Evolutionary conservation across 2,797 vertebrate genomes (phyloP), one percentile per base, ranked within the genome.

Genomic region (Anguilla obscura): DNA sequence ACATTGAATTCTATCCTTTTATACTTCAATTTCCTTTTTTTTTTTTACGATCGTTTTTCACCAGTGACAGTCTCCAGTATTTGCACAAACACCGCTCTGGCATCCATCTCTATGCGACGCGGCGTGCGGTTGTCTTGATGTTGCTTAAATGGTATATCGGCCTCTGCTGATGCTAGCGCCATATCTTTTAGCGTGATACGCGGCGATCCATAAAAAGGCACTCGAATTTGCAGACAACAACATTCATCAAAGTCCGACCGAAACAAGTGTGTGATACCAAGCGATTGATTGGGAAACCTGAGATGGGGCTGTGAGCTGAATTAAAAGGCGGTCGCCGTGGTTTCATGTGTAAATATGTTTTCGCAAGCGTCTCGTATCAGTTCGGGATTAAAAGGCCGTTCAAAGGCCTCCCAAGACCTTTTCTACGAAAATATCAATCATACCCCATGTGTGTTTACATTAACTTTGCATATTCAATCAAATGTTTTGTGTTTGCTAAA

Each of bases 181-280:
- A 18, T 79, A 79, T 79, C 30, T 79, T 71, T 33, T 79, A 21
- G 40, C 33, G 3, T 40, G 74, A 79, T 79, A 79, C 40, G 74
- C 74, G 3, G 74, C 74, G 74, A 79, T 79, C 74, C 74, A 79
- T 79, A 79, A 79, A 79, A 79, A 40, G 40, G 74, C 74, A 40
- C 74, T 79, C 30, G 30, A 12, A 79, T 79, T 79, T 40, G 33
- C 74, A 79, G 74, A 79, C 74, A 79, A 79, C 74, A 79, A 40
- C 74, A 79, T 79, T 79, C 30, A 79, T 79, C 74, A 79, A 74
- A 36, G 36, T 79, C 74, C 40, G 30, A 18, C 74, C 3, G 74
- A 79, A 40, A 79, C 40, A 79, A 79, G 74, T 79, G 30, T 36
- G 74, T 16, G 74, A 36, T 36, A 79, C 74, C 74, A 40, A 33